Evolutionary conservation across 2,113 vertebrate genomes (phyloP), one percentile per base, ranked within the genome.

Genomic region (Odocoileus hemionus): DNA sequence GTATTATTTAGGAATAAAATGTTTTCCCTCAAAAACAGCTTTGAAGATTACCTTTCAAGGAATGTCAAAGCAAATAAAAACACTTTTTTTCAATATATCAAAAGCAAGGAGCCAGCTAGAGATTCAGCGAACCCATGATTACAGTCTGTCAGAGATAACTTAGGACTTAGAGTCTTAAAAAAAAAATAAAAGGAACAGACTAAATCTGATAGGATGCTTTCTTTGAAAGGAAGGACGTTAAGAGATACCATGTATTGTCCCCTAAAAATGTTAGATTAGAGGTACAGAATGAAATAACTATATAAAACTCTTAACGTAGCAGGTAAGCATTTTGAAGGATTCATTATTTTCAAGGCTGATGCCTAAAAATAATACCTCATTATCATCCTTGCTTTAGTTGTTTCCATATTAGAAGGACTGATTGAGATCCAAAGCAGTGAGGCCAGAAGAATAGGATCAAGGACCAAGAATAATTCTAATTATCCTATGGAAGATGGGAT

Each of bases 11-110:
- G 26, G 9, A 89, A 67, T 67, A 55, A 47, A 89, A 92, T 15
- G 47, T 33, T 89, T 74, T 45, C 17, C 55, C 25, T 52, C 11
- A 6, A 52, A 92, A 70, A 85, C 6, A 19, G 26, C 52, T 58
- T 70, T 16, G 28, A 96, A 82, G 23, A 88, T 91, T 60, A 85
- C 7, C 23, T 94, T 92, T 93, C 88, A 96, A 89, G 57, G 55
- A 89, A 86, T 58, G 25, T 57, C 47, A 91, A 86, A 86, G 23
- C 14, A 82, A 96, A 87, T 88, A 88, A 54, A 95, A 80, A 74
- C 36, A 50, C 3, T 1, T 16, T 78, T 54, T 80, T 47, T 5
- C 26, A 58, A 47, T 58, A 50, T 55, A 91, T 54, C n/a, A 39
- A 84, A 93, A 11, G 26, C 36, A 94, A 57, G 30, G 54, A 88